A percentile compares a stretch with the other conserved stretches of the same genome.
phyloP scores from a whole-genome alignment of 2,797 vertebrate species.

The Artibeus lituratus region DNA sequence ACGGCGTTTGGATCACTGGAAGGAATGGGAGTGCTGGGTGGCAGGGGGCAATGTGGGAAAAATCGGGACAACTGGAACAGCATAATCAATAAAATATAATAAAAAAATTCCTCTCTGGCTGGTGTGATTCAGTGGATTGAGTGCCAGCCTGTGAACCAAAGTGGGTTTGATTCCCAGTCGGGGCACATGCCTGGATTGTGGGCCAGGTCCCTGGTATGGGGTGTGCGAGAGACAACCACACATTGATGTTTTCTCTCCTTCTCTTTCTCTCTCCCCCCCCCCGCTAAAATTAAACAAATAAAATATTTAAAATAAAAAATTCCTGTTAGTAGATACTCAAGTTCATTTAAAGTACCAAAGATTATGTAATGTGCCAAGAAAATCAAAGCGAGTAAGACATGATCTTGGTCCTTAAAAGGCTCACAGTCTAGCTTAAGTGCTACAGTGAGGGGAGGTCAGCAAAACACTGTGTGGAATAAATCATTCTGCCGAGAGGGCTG shows the following conservation, averaged over 20 bases:
- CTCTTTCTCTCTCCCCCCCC: no score
- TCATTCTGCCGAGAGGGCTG: background rate
- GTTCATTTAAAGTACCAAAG: background rate
- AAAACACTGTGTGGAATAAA: background rate
- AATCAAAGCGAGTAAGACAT: background rate
- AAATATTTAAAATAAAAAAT: background rate
- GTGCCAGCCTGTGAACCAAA: no score
- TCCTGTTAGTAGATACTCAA: background rate
- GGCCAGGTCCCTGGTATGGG: no score
- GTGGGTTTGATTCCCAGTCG: no score
- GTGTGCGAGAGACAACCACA: no score
- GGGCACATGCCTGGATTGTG: no score
- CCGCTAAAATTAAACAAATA: no score
- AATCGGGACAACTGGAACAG: background rate
- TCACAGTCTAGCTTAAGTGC: background rate
- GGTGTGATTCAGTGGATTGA: no score
- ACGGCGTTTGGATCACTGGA: background rate
- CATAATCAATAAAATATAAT: background rate
- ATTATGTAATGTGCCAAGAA: background rate
- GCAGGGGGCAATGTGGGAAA: background rate
- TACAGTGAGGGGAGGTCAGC: background rate
- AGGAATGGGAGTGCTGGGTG: background rate
- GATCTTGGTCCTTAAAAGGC: background rate
- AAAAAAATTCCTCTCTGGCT: background rate
- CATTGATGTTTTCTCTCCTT: no score